Evolutionary conservation across 1,140 invertebrate species (phyloP), one percentile per base, ranked within the genome.

Genomic region (Bactericera cockerelli): DNA sequence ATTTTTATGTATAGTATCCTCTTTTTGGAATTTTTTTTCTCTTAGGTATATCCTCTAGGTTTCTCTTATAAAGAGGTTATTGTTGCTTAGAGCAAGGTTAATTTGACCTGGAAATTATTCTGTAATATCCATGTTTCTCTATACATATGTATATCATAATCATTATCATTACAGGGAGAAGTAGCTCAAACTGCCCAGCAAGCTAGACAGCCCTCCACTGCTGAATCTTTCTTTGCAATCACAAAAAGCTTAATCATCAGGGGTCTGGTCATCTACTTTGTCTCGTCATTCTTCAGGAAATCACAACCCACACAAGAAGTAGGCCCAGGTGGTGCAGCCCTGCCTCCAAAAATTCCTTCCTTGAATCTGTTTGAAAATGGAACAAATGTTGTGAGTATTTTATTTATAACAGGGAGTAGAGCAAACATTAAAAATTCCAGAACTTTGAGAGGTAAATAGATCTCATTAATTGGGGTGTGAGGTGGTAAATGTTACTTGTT

Each of bases 221-320:
- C 82, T 69, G 86, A 89, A 71, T 89, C 86, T 19, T 87, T 91
- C 67, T 82, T 90, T 69, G 80, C 86, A 1, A 79, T 91, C 56
- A 80, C 80, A 2, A 91, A 91, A 70, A 85, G 86, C 1, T 70
- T 93, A 19, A 83, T 93, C 49, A 76, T 95, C 55, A 77, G 93
- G 65, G 91, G 87, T 42, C 71, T 97, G 24, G 85, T 98, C 56
- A 89, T 98, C 62, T 98, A 97, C 73, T 91, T 95, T 65, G 86
- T 98, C 11, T 89, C 84, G 58, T 91, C 86, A 26, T 88, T 94
- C 71, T 95, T 98, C 71, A 79, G 87, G 62, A 75, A 78, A 64
- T 77, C 81, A 2, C 70, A 78, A 62, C 66, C 77, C 49, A 69
- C 75, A 54, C 70, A 76, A 39, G 56, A 61, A 13, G 62, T 65